Base-by-base conservation (phyloP, 2,888 invertebrate genomes). In the Tethea ocularis region DNA sequence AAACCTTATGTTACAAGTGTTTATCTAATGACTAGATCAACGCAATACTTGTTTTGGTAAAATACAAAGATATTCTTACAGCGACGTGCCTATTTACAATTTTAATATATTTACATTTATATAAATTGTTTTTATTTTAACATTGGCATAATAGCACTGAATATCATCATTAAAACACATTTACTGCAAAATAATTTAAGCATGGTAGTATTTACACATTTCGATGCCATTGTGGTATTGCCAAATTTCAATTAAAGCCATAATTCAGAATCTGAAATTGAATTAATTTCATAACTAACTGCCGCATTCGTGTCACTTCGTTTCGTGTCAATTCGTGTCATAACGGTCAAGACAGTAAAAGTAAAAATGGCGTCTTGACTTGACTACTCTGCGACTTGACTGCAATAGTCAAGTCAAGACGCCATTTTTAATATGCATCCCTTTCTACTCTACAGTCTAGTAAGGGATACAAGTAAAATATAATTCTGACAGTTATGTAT, bases 11-110 rank as follows among this genome's bases (percentile, higher is more conserved):
- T 46, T 46, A 46, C 20, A 46, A 20, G 3, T 20, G 17, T 20
- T 46, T 46, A 46, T 20, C 46, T 20, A 46, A 56, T 63, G 63
- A 63, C 63, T 63, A 63, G 63, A 63, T 60, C 53, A 59, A 56
- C 53, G 60, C 60, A 60, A 58, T 55, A 60, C 57, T 57, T 59
- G 59, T 46, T 56, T 23, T 46, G 46, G 46, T 46, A 46, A 8
- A 46, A 17, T 29, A 51, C 24, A 23, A 33, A 8, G 6, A 20
- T 46, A 46, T 17, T 46, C 46, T 46, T 46, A 46, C 2, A 46
- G 2, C 10, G 20, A 46, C 2, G 46, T 46, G 46, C 46, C 2
- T 46, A 46, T 46, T 46, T 46, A 46, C 46, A 46, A 8, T 20
- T 46, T 46, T 46, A 46, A 8, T 20, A 46, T 46, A 46, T 46